Evolutionary conservation across 92 coral and sea anemone genomes (phyloP), one percentile per base, ranked within the genome.

Genomic region (Scolanthus callimorphus): DNA sequence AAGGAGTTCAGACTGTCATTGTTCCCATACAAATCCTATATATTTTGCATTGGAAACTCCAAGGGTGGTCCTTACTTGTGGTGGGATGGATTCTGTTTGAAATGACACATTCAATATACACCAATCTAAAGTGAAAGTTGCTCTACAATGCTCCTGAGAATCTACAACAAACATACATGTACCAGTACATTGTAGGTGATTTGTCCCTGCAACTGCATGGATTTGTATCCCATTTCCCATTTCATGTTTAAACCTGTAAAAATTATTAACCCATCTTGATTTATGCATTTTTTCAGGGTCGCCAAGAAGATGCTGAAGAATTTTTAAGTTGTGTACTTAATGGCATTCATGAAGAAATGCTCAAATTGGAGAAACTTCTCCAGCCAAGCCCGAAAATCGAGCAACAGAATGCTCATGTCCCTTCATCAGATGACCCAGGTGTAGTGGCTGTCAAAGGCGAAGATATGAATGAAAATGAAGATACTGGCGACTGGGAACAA

Each of bases 401-500:
- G 1, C 37, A 20, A 27, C 47, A 34, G 22, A 28, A 28, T 34
- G 3, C 25, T 19, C 49, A 56, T 3, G 39, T 41, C 23, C 3
- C 17, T 0, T 17, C 26, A 17, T 12, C 30, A 57, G 64, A 68
- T 20, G 49, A 55, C 38, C 63, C 65, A 3, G 49, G 57, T 30
- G 21, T 68, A 15, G 55, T 57, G 4, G 65, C 75, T 22, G 65
- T 57, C 13, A 47, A 25, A 27, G 65, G 59, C 17, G 17, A 20
- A 4, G 22, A 4, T 19, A 29, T 2, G 25, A 20, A 25, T 3
- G 83, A 38, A 8, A 71, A 58, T 51, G 94, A 84, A 38, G 80
- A 80, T 46, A 69, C 52, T 49, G 98, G 98, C 15, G 98, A 92
- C 80, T 92, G 98, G 98, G 98, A 92, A 71, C 92, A 92, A 80